Conservation (phyloP, 2,888 invertebrate species). For the Oligia strigilis region DNA sequence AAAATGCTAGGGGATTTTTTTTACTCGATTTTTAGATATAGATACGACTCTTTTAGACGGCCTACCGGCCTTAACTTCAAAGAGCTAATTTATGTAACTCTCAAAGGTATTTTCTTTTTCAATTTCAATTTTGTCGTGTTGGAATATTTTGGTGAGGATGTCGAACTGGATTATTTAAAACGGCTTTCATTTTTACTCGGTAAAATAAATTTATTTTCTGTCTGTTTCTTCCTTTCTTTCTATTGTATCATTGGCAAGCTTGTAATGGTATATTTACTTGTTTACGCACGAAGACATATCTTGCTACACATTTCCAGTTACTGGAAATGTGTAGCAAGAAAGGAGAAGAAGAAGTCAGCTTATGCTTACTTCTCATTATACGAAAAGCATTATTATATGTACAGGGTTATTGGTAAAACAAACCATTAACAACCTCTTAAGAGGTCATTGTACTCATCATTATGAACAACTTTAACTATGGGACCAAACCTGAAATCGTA, state of each 20-base stretch:
- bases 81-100: conserved; percentile 26
- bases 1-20: conserved; percentile 21
- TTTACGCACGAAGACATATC: background rate
- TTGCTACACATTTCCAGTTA: background rate
- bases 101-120: conserved; percentile 17
- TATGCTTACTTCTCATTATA: background rate
- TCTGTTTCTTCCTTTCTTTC: background rate
- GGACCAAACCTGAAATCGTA: too few relatives aligned
- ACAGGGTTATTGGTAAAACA: too few relatives aligned
- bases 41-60: conserved; percentile 40
- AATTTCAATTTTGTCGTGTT: conserved; percentile 33
- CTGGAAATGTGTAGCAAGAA: too few relatives aligned
- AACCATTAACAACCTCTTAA: too few relatives aligned
- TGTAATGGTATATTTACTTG: background rate
- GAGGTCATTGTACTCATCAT: too few relatives aligned
- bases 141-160: background rate
- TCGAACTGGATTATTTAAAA: background rate
- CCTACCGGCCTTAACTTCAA: conserved; percentile 42
- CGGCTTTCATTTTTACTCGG: background rate
- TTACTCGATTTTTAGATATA: conserved; percentile 13
- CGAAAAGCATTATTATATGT: background rate
- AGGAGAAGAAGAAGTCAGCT: too few relatives aligned
- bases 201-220: background rate
- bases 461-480: too few relatives aligned
- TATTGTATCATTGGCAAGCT: background rate